Base-by-base conservation (phyloP, 1,140 invertebrate genomes). In the Drosophila sproati region DNA sequence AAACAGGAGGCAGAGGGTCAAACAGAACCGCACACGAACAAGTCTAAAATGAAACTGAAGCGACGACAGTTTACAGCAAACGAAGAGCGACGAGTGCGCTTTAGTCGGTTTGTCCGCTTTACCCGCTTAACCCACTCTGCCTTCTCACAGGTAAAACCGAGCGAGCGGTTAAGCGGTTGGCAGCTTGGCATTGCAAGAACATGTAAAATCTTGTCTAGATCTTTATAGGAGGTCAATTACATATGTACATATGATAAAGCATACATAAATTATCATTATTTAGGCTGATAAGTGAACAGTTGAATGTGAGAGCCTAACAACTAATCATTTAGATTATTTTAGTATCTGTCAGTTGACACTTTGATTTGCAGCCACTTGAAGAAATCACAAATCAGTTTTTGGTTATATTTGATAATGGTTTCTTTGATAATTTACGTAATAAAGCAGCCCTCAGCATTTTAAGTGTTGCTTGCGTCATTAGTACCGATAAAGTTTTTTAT, bases 1-100 rank as follows among this genome's bases (percentile, higher is more conserved):
- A 20, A 20, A 20, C 20, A 1, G 20, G 28, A 32, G 8, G 32
- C 2, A n/a, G 29, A 3, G 10, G 51, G 39, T 37, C 50, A 37
- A 29, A 72, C 41, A 37, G 20, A 59, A 73, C 74, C 70, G 74
- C 70, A 73, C 74, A 52, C 70, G 74, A 62, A 43, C 51, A 57
- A 61, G 69, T 72, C 41, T 60, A 28, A 55, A 55, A 35, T 10
- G 20, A 48, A 72, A 77, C 68, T 77, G 62, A 61, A 6, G 2
- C 48, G 4, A 43, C 41, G 6, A 73, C 54, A 50, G 60, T 75
- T 75, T 71, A 75, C 71, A 70, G 63, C 41, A 5, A 12, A 1
- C 2, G 10, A 32, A 5, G 6, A 32, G 39, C n/a, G 34, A 20
- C 20, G 45, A 41, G 35, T n/a, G 29, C 52, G 6, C 52, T 35